Base-by-base conservation (phyloP, 2,888 invertebrate species). In the Pandemis cinnamomeana region DNA sequence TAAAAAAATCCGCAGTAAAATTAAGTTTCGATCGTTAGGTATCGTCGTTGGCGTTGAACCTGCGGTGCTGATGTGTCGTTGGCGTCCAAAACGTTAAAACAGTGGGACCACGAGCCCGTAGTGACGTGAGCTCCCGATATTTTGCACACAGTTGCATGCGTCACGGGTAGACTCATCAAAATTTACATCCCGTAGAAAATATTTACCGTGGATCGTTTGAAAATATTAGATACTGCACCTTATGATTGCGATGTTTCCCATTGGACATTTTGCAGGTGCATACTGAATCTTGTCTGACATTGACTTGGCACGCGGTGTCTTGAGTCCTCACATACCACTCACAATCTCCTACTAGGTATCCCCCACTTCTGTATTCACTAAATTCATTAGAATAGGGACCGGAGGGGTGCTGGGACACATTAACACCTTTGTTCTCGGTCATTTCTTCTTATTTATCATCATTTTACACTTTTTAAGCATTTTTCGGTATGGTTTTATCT, bases 401-500 rank as follows among this genome's bases (percentile, higher is more conserved):
- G 13, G 80, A 77, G 67, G n/a, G 84, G 79, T 79, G 79, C 76
- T 82, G 86, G 3, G 81, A 84, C 5, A 87, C 86, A 80, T 87
- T 80, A 41, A 86, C 82, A 75, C 80, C 86, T 82, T 85, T 88
- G 77, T 78, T 85, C 69, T 86, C 83, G 84, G 83, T 87, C 89
- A 89, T 89, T 83, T 84, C 85, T 84, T 83, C 79, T 85, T 71
- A 79, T 85, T 83, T 86, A 85, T 85, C 89, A 86, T 89, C 77
- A 80, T 84, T 81, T 80, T 78, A 77, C 75, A 75, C 73, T 71
- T 75, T 73, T 67, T 72, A 74, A 48, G 75, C 78, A 80, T 80
- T 75, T 72, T 75, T 68, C 55, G 15, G 46, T 70, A 55, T 71
- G 67, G 61, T 63, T 62, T 61, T 60, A 60, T 15, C 27, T 36